Evolutionary conservation across 2,888 invertebrate species (phyloP), one percentile per base, ranked within the genome.

Genomic region (Lasioglossum lativentre): DNA sequence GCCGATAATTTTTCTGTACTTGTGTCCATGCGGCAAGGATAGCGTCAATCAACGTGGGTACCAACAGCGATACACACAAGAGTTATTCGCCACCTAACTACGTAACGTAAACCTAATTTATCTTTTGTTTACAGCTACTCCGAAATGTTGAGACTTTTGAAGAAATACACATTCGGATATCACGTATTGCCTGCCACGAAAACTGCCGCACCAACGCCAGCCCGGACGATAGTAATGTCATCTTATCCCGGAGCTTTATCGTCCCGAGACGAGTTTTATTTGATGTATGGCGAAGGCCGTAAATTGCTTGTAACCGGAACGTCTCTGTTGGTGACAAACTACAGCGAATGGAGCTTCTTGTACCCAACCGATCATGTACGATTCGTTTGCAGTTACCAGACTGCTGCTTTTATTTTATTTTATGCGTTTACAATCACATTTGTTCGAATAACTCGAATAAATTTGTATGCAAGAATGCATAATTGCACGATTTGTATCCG

Each of bases 251-350:
- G 98, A 16, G 96, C 97, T 23, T 94, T 98, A 59, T 97, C 97
- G 63, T 98, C 98, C 52, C 97, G 97, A 77, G 98, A 98, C 94
- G 98, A 98, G 93, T 97, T 97, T 94, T 98, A 98, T 93, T 95
- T 97, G 23, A 95, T 98, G 14, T 96, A 96, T 8, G 93, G 94
- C 75, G 94, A 92, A 68, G 88, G 93, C 38, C 95, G 95, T 70
- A 95, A 96, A 79, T 95, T 98, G 91, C 96, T 97, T 14, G 96
- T 98, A 2, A 96, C 97, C 16, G 98, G 98, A 83, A 98, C 98
- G 8, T 96, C 97, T 8, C 96, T 98, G 77, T 97, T 97, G 87
- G 23, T 56, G 14, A 47, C 82, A n/a, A 88, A 82, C 66, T 72
- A 42, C 4, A 83, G 42, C 38, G 68, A 72, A 3, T 87, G 88